Conservation (phyloP, 2,888 invertebrate genomes). For the Monochamus alternatus region DNA sequence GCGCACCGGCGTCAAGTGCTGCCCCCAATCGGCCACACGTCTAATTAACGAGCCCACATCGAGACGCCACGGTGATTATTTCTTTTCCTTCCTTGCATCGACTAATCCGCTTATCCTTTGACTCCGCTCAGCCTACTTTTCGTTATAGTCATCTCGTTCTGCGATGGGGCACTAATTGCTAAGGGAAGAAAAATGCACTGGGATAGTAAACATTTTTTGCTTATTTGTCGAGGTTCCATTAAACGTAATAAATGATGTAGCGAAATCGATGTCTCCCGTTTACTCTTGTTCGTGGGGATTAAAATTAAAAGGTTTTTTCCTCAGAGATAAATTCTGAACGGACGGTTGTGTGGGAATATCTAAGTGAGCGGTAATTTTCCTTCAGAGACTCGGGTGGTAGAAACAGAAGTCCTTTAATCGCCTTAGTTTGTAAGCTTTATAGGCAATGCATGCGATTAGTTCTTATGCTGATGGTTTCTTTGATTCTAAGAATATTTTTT, state of each 20-base stretch:
- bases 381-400: slow-evolving; percentile 19
- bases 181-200: slow-evolving; percentile 45
- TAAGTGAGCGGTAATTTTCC: slow-evolving; percentile 52
- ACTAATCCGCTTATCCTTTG: slow-evolving; percentile 61
- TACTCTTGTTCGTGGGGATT: slow-evolving; percentile 57
- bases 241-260: slow-evolving; percentile 67
- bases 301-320: slow-evolving; percentile 59
- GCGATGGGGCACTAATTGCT: neutral
- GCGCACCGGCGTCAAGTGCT: slow-evolving; percentile 59
- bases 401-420: neutral
- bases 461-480: neutral
- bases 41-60: slow-evolving; percentile 60
- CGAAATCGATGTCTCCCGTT: slow-evolving; percentile 64
- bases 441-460: no score
- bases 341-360: slow-evolving; percentile 52
- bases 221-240: slow-evolving; percentile 60
- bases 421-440: slow-evolving; percentile 12
- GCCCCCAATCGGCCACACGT: slow-evolving; percentile 60
- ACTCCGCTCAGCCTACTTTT: slow-evolving; percentile 25
- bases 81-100: slow-evolving; percentile 59
- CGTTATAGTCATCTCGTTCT: slow-evolving; percentile 16
- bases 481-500: no score
- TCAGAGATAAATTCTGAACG: slow-evolving; percentile 40
- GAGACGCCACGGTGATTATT: slow-evolving; percentile 58
- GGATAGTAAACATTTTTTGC: slow-evolving; percentile 53